Conservation (phyloP, 1,140 invertebrate genomes). For the Pteromalus puparum region DNA sequence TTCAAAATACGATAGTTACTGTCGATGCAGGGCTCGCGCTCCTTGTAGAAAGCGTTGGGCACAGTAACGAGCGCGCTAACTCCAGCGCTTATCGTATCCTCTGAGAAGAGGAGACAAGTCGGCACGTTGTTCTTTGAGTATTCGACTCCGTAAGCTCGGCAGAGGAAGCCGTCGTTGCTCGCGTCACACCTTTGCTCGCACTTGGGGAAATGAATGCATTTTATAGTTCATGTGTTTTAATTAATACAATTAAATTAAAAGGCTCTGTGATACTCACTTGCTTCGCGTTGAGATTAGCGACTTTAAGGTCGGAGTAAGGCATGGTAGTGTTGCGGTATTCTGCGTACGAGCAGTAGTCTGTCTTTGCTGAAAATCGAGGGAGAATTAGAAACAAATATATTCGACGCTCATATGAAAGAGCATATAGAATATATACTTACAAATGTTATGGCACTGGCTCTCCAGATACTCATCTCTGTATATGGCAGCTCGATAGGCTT, state of each 20-base stretch:
- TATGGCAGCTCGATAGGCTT: slow-evolving; percentile 67
- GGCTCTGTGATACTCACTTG: slow-evolving; percentile 59
- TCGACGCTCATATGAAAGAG: neutral
- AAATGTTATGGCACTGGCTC: slow-evolving; percentile 71
- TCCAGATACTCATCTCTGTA: slow-evolving; percentile 72
- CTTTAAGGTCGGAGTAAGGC: slow-evolving; percentile 67
- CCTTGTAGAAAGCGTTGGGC: slow-evolving; percentile 73
- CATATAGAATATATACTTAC: slow-evolving; percentile 66
- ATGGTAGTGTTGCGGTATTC: slow-evolving; percentile 69
- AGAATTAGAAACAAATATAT: too few relatives aligned
- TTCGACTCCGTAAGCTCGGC: slow-evolving; percentile 72
- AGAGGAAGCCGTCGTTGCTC: slow-evolving; percentile 73
- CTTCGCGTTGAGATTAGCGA: slow-evolving; percentile 57
- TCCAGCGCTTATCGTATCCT: slow-evolving; percentile 71
- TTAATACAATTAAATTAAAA: neutral
- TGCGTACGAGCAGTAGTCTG: slow-evolving; percentile 71
- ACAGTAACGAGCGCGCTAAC: slow-evolving; percentile 66
- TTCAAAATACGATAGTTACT: slow-evolving; percentile 61
- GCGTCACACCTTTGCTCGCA: slow-evolving; percentile 75
- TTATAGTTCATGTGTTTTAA: neutral
- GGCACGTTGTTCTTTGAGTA: slow-evolving; percentile 47
- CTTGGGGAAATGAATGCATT: slow-evolving; percentile 58
- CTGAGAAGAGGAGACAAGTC: slow-evolving; percentile 72
- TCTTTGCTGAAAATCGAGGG: slow-evolving; percentile 59
- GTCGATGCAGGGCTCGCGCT: slow-evolving; percentile 76